A percentile compares a stretch with the other conserved stretches of the same genome.
phyloP scores from a whole-genome alignment of 2,888 invertebrate species.

The Zygothrica quintamaculata region DNA sequence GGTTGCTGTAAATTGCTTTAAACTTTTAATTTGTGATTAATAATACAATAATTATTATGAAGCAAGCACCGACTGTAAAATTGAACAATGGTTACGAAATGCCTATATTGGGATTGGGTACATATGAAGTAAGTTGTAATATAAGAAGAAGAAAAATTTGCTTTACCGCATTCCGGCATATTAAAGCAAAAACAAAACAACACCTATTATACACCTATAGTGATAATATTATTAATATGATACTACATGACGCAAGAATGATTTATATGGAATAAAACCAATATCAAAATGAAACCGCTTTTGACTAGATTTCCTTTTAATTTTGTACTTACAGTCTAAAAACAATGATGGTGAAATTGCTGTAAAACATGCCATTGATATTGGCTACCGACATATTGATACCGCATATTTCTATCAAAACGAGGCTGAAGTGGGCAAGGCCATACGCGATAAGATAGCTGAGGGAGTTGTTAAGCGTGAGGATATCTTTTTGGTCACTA shows the following conservation, averaged over 20 bases:
- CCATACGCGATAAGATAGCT: conserved; percentile 87
- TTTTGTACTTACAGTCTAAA: conserved; percentile 86
- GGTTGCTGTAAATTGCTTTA: neutral
- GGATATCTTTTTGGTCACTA: conserved; percentile 88
- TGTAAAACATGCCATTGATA: conserved; percentile 89
- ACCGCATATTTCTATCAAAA: conserved; percentile 88
- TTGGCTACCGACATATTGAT: conserved; percentile 90
- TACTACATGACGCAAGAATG: neutral
- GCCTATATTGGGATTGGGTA: conserved; percentile 88
- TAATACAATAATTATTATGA: conserved; percentile 48
- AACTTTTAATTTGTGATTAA: neutral
- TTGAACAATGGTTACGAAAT: conserved; percentile 87
- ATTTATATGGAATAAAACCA: too few species aligned
- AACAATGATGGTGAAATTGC: conserved; percentile 88
- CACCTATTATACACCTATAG: too few species aligned
- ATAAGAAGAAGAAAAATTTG: neutral
- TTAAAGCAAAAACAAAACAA: too few species aligned
- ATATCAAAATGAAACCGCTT: neutral
- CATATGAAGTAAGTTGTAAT: conserved; percentile 85
- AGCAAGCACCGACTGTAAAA: conserved; percentile 83
- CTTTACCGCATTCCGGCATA: neutral
- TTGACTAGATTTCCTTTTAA: neutral
- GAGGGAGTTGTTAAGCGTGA: conserved; percentile 88
- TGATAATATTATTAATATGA: neutral
- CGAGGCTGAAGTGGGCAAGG: conserved; percentile 89